Conservation (phyloP, 2,888 invertebrate species). For the Mythimna vitellina region DNA sequence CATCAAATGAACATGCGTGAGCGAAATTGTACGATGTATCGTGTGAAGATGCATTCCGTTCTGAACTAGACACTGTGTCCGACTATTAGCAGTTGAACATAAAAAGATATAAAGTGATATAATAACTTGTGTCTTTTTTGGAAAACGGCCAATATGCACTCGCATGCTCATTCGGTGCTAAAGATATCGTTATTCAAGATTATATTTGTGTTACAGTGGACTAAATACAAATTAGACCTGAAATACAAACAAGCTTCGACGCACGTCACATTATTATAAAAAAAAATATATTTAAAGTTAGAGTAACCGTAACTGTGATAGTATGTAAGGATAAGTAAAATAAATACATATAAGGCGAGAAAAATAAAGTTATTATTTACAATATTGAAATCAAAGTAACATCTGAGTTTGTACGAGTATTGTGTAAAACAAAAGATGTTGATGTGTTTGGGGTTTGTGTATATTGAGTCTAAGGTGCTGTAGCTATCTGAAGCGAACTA, state of each 20-base stretch:
- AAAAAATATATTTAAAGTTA: conserved; percentile 59
- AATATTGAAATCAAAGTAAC: conserved; percentile 67
- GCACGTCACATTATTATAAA: conserved; percentile 67
- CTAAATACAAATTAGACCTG: conserved; percentile 78
- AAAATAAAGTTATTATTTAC: conserved; percentile 73
- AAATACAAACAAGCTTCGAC: conserved; percentile 78
- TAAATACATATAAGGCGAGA: conserved; percentile 72
- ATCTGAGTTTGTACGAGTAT: conserved; percentile 64
- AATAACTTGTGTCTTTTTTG: conserved; percentile 57
- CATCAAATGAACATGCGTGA: conserved; percentile 88
- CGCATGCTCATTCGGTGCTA: conserved; percentile 87
- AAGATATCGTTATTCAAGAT: conserved; percentile 70
- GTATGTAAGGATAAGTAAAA: conserved; percentile 65
- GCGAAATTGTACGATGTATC: conserved; percentile 66
- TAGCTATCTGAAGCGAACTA: conserved; percentile 68
- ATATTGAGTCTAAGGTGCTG: conserved; percentile 64
- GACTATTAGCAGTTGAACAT: conserved; percentile 35
- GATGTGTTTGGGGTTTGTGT: conserved; percentile 59
- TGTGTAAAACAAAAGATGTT: conserved; percentile 60
- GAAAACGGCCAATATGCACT: conserved; percentile 75
- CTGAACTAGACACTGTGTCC: conserved; percentile 48
- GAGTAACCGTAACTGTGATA: conserved; percentile 64
- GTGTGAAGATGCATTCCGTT: conserved; percentile 57
- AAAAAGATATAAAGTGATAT: conserved; percentile 32
- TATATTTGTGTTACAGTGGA: conserved; percentile 74